These are phyloP conservation scores for Ichneumon xanthorius DNA, from an alignment of 2,888 invertebrate genomes.

Conservation along the genomic window DNA sequence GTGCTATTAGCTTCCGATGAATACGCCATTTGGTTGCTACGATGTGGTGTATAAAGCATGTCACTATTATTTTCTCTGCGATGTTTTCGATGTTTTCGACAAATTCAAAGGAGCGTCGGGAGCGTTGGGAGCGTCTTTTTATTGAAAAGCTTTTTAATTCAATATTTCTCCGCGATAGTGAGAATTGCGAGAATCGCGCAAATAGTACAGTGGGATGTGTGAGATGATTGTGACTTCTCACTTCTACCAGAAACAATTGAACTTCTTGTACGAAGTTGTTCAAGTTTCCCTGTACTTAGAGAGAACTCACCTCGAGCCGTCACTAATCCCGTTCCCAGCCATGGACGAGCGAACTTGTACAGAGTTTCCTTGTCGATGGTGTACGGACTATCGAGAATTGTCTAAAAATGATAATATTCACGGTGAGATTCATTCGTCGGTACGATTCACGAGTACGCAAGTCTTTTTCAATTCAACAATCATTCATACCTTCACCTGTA, in stretches of 20 bases:
- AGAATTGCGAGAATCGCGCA: no score
- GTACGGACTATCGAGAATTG: neutral
- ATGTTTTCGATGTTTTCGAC: no score
- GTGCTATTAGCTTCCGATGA: constrained; percentile 76
- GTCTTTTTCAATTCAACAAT: neutral
- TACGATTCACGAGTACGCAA: no score
- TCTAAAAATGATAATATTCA: neutral
- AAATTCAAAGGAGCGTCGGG: no score
- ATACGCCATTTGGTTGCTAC: constrained; percentile 69
- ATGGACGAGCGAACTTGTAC: neutral
- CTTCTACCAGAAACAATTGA: neutral
- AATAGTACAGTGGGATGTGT: no score
- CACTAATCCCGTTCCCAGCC: neutral
- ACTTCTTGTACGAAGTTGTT: neutral
- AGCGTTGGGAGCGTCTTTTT: no score
- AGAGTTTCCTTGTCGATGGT: neutral
- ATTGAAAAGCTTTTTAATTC: no score
- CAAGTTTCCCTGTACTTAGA: neutral
- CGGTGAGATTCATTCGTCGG: no score
- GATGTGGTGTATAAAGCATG: neutral
- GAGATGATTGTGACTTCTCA: no score
- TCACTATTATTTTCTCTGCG: neutral
- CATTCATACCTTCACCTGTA: neutral
- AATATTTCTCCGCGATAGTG: no score
- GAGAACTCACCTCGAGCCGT: neutral